Base-by-base conservation (phyloP, 2,888 invertebrate species). In the Fragum whitleyi region DNA sequence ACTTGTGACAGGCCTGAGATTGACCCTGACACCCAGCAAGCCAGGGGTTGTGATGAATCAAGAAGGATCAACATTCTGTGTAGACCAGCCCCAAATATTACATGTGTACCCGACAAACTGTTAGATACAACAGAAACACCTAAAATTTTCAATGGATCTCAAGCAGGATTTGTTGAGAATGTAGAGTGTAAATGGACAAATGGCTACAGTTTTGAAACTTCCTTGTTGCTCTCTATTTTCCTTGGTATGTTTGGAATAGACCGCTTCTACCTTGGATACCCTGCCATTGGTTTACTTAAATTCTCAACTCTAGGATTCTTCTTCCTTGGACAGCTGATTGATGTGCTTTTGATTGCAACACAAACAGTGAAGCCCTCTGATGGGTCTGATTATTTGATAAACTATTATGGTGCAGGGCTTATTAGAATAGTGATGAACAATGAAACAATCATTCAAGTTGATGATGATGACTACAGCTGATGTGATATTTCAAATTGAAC, bases 171-270 rank as follows among this genome's bases (percentile, higher is more conserved):
- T 96, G 95, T 72, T 42, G 9, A 65, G 26, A 42, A 23, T 89
- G 95, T 98, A 89, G 96, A 97, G 14, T 99, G 99, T 94, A 97
- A 97, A 95, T 98, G 97, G 97, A 98, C 98, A 77, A 99, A 98
- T 95, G 98, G 98, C 26, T 98, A 98, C 93, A 97, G 97, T 2
- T 96, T 98, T 87, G 98, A 98, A 93, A 97, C 97, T 73, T 97
- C 99, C 0, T 95, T 99, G 61, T 94, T 99, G 47, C 95, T 99
- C 5, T 99, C 99, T 0, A 97, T 99, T 69, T 99, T 99, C 93
- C 95, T 99, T 77, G 99, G 99, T 36, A 98, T 99, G 97, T 98
- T 99, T 95, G 99, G 99, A 23, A 95, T 97, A 29, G 99, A 99
- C 94, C 95, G 99, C 81, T 99, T 99, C 94, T 99, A 99, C 93